Conservation (phyloP, 2,113 vertebrate species). For the Natator depressus region DNA sequence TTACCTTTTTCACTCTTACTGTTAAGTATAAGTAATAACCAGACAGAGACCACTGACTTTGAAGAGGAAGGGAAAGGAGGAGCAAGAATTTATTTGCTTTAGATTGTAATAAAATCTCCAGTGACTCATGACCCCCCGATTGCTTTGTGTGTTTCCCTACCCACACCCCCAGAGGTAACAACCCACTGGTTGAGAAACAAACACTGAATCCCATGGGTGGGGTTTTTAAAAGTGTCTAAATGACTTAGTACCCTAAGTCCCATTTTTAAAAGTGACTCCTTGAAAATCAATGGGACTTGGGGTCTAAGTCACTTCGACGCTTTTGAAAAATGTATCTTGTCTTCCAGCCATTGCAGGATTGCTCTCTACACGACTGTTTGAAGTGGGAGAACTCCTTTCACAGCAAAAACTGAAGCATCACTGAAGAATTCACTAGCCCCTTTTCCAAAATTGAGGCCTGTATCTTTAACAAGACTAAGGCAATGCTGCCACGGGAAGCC, state of each 20-base stretch:
- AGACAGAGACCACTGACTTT: not conserved
- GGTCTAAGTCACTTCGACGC: not conserved
- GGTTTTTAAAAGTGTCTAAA: not conserved
- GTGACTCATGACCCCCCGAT: not conserved
- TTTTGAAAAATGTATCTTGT: not conserved
- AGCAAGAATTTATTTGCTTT: not conserved
- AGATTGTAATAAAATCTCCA: not conserved
- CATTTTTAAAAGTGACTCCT: not conserved
- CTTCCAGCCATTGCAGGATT: not conserved
- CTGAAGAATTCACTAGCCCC: not conserved
- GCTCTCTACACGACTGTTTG: not conserved
- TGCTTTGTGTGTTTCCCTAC: fast-evolving
- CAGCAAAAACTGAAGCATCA: not conserved
- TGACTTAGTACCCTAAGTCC: not conserved
- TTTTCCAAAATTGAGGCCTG: not conserved
- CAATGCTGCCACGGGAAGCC: not conserved
- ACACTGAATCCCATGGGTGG: not conserved
- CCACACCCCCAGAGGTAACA: too few species aligned
- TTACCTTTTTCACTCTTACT: conserved; percentile 37
- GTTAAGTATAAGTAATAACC: conserved; percentile 22
- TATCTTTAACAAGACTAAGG: fast-evolving
- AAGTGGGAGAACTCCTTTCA: not conserved
- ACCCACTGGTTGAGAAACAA: not conserved
- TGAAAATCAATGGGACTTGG: not conserved
- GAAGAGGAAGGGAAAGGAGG: not conserved